Evolutionary conservation across 2,888 invertebrate species (phyloP).

Genomic region (Steinernema carpocapsae): DNA sequence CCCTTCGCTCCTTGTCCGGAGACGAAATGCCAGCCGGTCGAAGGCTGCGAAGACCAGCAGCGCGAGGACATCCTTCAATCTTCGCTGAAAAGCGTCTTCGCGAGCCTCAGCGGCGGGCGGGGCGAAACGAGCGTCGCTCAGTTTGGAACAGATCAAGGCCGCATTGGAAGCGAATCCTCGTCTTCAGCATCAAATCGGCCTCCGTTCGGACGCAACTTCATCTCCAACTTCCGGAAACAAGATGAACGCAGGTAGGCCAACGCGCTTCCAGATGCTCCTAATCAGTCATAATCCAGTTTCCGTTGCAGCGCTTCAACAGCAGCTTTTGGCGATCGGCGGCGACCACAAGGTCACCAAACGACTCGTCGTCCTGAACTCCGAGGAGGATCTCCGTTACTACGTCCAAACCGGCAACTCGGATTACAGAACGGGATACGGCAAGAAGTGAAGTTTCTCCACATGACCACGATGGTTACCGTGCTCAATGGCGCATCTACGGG

Average conservation of each 20-base stretch:
- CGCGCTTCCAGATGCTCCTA: not conserved
- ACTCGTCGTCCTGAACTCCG: slow-evolving; percentile 67
- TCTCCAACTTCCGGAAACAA: slow-evolving; percentile 10
- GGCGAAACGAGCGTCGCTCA: slow-evolving; percentile 43
- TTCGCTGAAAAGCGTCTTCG: slow-evolving; percentile 18
- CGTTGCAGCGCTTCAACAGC: slow-evolving; percentile 55
- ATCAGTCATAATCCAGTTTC: not conserved
- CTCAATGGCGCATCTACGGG: slow-evolving; percentile 25
- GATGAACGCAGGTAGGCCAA: slow-evolving; percentile 33
- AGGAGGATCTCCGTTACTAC: slow-evolving; percentile 64
- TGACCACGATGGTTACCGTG: not conserved
- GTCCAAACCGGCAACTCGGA: slow-evolving; percentile 50
- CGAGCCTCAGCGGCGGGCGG: slow-evolving; percentile 11
- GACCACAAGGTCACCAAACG: slow-evolving; percentile 66
- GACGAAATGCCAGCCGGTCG: slow-evolving; percentile 60
- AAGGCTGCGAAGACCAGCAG: slow-evolving; percentile 61
- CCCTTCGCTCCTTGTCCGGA: slow-evolving; percentile 65
- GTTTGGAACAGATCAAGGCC: slow-evolving; percentile 50
- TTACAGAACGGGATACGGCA: slow-evolving; percentile 8
- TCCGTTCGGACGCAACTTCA: slow-evolving; percentile 36
- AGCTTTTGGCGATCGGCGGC: slow-evolving; percentile 63
- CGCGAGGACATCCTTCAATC: slow-evolving; percentile 24
- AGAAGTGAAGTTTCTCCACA: slow-evolving; percentile 18
- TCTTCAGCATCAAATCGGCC: slow-evolving; percentile 59
- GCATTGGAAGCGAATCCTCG: slow-evolving; percentile 63